Evolutionary conservation across 2,888 invertebrate species (phyloP).

Genomic region (Colletes collaris): DNA sequence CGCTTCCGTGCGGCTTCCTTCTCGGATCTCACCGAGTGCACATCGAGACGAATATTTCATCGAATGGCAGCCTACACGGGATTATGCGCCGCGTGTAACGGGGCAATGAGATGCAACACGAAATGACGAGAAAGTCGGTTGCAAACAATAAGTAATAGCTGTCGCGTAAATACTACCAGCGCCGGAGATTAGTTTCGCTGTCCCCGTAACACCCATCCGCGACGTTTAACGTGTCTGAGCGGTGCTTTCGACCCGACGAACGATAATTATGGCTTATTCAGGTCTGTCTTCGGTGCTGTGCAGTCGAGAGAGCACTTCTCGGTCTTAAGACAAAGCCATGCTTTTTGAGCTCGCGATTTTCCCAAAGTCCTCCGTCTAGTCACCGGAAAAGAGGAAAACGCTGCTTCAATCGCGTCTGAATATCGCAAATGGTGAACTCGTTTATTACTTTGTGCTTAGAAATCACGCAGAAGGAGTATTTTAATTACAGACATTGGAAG

Average conservation of each 20-base stretch:
- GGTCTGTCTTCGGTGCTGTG: conserved; percentile 15
- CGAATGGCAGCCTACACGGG: neutral
- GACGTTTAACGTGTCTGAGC: conserved; percentile 14
- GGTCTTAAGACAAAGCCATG: neutral
- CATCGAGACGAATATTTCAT: too few relatives aligned
- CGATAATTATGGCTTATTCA: conserved; percentile 26
- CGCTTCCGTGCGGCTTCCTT: too few relatives aligned
- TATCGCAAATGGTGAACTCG: conserved; percentile 8
- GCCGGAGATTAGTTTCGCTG: conserved; percentile 22
- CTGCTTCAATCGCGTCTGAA: neutral
- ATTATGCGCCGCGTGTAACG: neutral
- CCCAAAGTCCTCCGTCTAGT: neutral
- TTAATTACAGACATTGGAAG: conserved; percentile 23
- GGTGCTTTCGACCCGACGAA: conserved; percentile 7
- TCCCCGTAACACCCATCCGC: conserved; percentile 20
- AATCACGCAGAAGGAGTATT: conserved; percentile 25
- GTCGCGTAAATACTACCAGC: neutral
- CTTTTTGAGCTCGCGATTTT: conserved; percentile 4
- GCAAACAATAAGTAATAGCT: conserved; percentile 12
- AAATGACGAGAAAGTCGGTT: conserved; percentile 13
- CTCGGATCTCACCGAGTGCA: too few relatives aligned
- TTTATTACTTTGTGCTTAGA: conserved; percentile 33
- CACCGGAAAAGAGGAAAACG: conserved; percentile 4
- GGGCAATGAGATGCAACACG: neutral
- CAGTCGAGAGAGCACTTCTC: conserved; percentile 24